These are phyloP conservation scores for Rhinogobio ventralis DNA, from an alignment of 2,797 vertebrate genomes.

Conservation along the genomic window DNA sequence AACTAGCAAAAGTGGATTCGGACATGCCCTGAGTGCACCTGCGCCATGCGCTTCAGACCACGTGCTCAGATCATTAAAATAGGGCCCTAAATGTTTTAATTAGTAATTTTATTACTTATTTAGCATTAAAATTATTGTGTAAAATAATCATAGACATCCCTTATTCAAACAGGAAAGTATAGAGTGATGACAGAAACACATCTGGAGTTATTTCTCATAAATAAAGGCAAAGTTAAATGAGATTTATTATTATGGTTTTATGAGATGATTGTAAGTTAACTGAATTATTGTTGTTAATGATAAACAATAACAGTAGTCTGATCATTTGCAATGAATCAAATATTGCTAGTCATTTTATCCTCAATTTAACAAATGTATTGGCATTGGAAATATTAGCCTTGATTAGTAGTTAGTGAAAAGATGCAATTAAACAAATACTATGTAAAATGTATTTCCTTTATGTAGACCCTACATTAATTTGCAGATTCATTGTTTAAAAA, in stretches of 20 bases:
- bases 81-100: background rate
- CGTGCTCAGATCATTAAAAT: too few species aligned
- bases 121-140: background rate
- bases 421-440: background rate
- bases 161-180: background rate
- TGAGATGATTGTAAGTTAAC: background rate
- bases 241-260: background rate
- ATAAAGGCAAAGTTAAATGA: background rate
- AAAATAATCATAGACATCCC: background rate
- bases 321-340: background rate
- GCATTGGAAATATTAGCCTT: background rate
- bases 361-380: background rate
- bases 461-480: background rate
- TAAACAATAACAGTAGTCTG: conserved; percentile 2
- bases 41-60: too few species aligned
- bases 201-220: background rate
- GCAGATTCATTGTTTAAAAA: background rate
- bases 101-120: background rate
- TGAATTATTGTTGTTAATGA: background rate
- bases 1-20: too few species aligned
- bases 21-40: too few species aligned
- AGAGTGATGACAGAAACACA: background rate
- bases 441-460: background rate
- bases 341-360: background rate
- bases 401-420: background rate